phyloP scores from a whole-genome alignment of 1,140 invertebrate genomes.

The Aporrectodea caliginosa region DNA sequence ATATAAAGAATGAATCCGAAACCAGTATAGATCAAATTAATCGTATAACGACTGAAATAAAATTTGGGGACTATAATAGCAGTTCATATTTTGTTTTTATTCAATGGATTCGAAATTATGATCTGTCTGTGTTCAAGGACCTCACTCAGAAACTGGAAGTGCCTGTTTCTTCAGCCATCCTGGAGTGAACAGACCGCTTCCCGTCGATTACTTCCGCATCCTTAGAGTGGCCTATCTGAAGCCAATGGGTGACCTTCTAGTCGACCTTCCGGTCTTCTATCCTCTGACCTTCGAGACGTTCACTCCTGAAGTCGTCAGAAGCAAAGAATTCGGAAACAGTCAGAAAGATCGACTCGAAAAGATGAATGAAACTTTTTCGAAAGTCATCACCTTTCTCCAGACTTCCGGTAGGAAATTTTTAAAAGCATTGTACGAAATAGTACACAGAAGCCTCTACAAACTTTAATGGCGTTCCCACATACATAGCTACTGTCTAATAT shows the following conservation, averaged over 20 bases:
- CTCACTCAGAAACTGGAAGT: constrained; percentile 16
- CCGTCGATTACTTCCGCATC: constrained; percentile 25
- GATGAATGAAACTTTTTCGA: constrained; percentile 27
- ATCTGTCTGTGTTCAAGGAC: constrained; percentile 10
- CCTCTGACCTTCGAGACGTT: constrained; percentile 26
- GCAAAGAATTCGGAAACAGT: background rate
- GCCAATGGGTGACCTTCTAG: constrained; percentile 10
- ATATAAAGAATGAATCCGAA: too few relatives aligned
- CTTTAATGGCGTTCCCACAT: too few relatives aligned
- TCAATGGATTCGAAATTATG: too few relatives aligned
- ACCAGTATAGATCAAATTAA: too few relatives aligned
- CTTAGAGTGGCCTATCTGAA: constrained; percentile 17
- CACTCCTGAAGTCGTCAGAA: constrained; percentile 22
- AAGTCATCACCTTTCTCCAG: constrained; percentile 20
- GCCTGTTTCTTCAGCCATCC: constrained; percentile 15
- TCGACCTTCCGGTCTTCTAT: constrained; percentile 5
- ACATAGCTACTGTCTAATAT: too few relatives aligned
- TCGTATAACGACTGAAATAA: too few relatives aligned
- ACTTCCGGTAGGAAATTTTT: too few relatives aligned
- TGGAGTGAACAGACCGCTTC: background rate
- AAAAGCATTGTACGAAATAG: too few relatives aligned
- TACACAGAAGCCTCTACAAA: too few relatives aligned
- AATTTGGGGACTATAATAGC: too few relatives aligned
- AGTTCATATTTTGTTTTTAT: too few relatives aligned
- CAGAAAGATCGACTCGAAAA: constrained; percentile 20